These are phyloP conservation scores for Antitype chi DNA, from an alignment of 2,888 invertebrate genomes.

Conservation along the genomic window DNA sequence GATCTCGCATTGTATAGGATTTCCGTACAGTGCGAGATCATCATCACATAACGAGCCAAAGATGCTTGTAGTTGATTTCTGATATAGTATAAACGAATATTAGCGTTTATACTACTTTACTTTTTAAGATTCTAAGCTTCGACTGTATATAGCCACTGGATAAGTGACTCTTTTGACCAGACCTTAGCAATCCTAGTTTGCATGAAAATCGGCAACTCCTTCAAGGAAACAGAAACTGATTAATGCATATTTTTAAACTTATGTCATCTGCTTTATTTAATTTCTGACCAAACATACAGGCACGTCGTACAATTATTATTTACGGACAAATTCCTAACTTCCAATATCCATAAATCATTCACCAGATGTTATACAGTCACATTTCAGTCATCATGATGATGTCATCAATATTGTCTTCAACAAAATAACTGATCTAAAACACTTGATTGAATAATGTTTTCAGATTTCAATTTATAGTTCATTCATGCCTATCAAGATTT, in stretches of 20 bases:
- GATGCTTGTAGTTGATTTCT: not conserved
- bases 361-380: slow-evolving; percentile 46
- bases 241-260: not conserved
- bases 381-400: slow-evolving; percentile 22
- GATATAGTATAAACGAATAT: too few species aligned
- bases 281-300: not conserved
- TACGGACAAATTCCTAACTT: not conserved
- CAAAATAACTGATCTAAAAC: slow-evolving; percentile 25
- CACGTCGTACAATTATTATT: not conserved
- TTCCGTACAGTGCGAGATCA: too few species aligned
- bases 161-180: not conserved
- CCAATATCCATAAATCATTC: slow-evolving; percentile 25
- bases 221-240: too few species aligned
- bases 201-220: not conserved
- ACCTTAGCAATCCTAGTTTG: not conserved
- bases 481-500: not conserved
- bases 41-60: not conserved
- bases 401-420: slow-evolving; percentile 26
- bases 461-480: not conserved
- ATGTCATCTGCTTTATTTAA: not conserved
- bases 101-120: too few species aligned
- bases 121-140: not conserved
- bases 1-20: too few species aligned
- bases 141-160: not conserved
- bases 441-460: not conserved